Evolutionary conservation across 2,888 invertebrate species (phyloP).

Genomic region (Ptychoptera albimana): DNA sequence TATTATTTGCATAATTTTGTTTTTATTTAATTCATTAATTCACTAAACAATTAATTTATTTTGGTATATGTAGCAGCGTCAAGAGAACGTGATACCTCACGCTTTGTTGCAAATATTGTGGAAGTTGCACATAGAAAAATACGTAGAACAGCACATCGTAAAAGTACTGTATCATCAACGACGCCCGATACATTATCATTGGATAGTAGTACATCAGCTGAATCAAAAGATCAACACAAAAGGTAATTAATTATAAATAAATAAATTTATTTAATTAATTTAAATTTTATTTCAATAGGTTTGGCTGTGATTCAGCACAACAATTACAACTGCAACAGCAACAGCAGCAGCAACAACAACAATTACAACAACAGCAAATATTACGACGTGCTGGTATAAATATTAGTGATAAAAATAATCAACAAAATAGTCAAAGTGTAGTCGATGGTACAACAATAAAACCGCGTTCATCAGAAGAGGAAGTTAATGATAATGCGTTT

Average conservation of each 20-base stretch:
- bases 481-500: slow-evolving; percentile 9
- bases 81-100: slow-evolving; percentile 8
- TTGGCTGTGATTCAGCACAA: no score
- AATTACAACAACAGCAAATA: no score
- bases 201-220: slow-evolving; percentile 24
- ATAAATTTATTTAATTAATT: no score
- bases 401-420: background rate
- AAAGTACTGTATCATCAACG: slow-evolving; percentile 18
- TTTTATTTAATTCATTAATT: background rate
- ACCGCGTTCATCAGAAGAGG: slow-evolving; percentile 9
- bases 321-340: no score
- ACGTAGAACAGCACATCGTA: slow-evolving; percentile 9
- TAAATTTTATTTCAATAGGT: no score
- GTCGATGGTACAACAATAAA: slow-evolving; percentile 2
- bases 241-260: background rate
- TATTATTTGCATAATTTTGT: background rate
- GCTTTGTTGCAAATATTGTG: slow-evolving; percentile 12
- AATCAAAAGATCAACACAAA: slow-evolving; percentile 8
- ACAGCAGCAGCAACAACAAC: no score
- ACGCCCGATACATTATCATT: slow-evolving; percentile 29
- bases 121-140: slow-evolving; percentile 10
- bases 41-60: background rate
- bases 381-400: no score
- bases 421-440: background rate
- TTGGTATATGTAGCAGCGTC: slow-evolving; percentile 1